Evolutionary conservation across 2,113 vertebrate species (phyloP), one percentile per base, ranked within the genome.

Genomic region (Mohoua ochrocephala): DNA sequence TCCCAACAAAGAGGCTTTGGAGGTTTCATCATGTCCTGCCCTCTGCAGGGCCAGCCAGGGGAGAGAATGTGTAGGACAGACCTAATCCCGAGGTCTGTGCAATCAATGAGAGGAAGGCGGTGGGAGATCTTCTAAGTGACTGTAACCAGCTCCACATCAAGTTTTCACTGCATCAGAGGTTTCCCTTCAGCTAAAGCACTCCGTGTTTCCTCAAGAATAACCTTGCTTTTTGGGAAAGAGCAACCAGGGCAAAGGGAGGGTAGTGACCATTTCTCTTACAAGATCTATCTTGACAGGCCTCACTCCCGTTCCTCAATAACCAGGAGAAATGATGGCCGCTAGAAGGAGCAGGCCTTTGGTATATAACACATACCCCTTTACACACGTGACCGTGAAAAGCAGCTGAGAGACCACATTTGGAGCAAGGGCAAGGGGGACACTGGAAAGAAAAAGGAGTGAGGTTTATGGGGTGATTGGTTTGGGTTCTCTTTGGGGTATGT

Each of bases 401-500:
- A 94, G 91, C 84, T 78, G 67, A 59, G 33, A 95, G 70, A 95
- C 21, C 65, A 53, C 65, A 61, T 41, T 23, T 76, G 61, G 53
- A 75, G 47, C 26, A 73, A 69, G 27, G 28, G 35, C 35, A 70
- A 71, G 26, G 26, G 56, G 11, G 27, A 56, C 54, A 45, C 17
- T 49, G 63, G 24, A 30, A 65, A 79, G 47, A 82, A 73, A 27
- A 15, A 49, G 60, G 67, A 79, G 74, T 79, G 44, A 3, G 59
- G 70, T 94, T 93, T 76, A 92, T 68, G 59, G 87, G 89, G 87
- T 50, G 95, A 96, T 93, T 89, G 91, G 82, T 95, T 96, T 96
- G 94, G 78, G 81, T 97, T 97, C 88, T 97, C 89, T 94, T 93
- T 91, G 92, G 79, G 96, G 75, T 76, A n/a, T 91, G 69, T 59